Base-by-base conservation (phyloP, 2,888 invertebrate species). In the Idaea biselata region DNA sequence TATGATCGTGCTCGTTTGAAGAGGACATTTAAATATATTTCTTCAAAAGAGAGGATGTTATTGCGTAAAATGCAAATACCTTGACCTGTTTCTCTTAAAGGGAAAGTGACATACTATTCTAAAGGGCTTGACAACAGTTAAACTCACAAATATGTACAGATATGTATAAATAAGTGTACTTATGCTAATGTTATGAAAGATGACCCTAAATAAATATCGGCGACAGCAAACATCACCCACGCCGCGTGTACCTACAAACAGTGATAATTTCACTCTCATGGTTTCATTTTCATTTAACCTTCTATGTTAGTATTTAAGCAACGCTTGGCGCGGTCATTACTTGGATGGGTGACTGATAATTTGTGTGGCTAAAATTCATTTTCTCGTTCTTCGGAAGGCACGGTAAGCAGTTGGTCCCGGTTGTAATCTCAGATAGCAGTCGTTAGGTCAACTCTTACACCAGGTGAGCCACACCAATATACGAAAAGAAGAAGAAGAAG, bases 161-260 rank as follows among this genome's bases (percentile, higher is more conserved):
- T 25, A 25, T 25, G 25, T 25, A 25, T 25, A 25, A 25, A 25
- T 63, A 68, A 66, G 62, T 66, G 60, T 56, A 56, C 56, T 63
- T 66, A 66, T 66, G 65, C 63, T 68, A 69, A 69, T 67, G 66
- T 71, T 71, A 67, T 67, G 69, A 69, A 69, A 71, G 66, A 69
- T 63, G 69, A 64, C 71, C 63, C 63, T 64, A 61, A 68, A 67
- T 58, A 57, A 44, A 58, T 63, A 58, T 63, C 33, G 63, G 16
- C 58, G 66, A 44, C 44, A 65, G 67, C 11, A 44, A 44, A 44
- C 44, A 44, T 44, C 44, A 44, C 44, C 44, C 44, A 44, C 44
- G 44, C 44, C 44, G 11, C 11, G 14, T 14, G 55, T 53, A 59
- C 18, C 59, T 55, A 18, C 53, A 59, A 59, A 60, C 16, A n/a